Conservation (phyloP, 1,140 invertebrate genomes). For the Drosophila orosa region DNA sequence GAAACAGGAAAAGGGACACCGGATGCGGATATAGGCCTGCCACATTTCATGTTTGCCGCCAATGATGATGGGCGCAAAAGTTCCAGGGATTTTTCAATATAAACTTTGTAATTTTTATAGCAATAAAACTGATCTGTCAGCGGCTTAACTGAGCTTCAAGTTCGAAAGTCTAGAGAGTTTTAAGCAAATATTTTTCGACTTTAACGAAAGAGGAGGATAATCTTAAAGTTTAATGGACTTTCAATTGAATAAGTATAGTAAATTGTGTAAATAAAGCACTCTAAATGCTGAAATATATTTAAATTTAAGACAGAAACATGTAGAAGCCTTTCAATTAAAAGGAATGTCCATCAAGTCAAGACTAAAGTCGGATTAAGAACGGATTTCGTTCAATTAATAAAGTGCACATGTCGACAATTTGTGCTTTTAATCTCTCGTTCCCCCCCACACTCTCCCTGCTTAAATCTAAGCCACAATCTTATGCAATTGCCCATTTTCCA, state of each 20-base stretch:
- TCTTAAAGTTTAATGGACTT: not conserved
- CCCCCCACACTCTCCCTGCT: no score
- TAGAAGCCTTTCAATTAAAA: not conserved
- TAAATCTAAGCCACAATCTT: slow-evolving; percentile 15
- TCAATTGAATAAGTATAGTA: not conserved
- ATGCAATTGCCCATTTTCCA: slow-evolving; percentile 39
- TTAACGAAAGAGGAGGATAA: not conserved
- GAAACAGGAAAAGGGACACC: slow-evolving; percentile 24
- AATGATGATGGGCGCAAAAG: not conserved
- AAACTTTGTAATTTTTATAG: not conserved
- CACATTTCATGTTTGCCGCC: slow-evolving; percentile 12
- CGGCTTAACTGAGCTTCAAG: not conserved
- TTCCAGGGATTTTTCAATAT: not conserved
- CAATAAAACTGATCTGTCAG: not conserved
- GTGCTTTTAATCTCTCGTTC: not conserved
- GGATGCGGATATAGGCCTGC: slow-evolving; percentile 16
- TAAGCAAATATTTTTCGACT: not conserved
- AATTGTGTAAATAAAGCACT: not conserved
- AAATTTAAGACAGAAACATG: not conserved
- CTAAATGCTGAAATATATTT: not conserved
- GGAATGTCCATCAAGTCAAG: not conserved
- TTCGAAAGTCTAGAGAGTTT: no score
- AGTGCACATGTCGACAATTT: not conserved
- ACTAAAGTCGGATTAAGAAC: not conserved
- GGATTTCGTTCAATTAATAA: slow-evolving; percentile 19